phyloP scores from a whole-genome alignment of 2,113 vertebrate genomes.

The Rhabdomys dilectus region DNA sequence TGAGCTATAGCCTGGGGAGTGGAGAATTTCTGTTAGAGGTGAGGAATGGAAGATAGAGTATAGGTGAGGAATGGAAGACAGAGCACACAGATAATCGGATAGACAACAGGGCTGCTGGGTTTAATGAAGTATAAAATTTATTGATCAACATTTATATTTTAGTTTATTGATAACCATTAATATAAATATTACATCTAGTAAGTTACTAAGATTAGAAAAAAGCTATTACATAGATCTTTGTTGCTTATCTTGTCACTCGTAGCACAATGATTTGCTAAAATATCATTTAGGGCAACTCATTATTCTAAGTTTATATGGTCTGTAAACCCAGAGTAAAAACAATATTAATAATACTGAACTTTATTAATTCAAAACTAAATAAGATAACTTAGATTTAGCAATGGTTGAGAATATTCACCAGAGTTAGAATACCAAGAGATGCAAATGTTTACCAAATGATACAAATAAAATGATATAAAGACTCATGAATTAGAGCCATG shows the following conservation, averaged over 20 bases:
- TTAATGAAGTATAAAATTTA: not conserved
- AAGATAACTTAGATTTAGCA: not conserved
- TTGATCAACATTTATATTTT: not conserved
- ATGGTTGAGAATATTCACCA: not conserved
- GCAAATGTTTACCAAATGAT: not conserved
- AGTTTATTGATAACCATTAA: not conserved
- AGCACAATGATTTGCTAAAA: not conserved
- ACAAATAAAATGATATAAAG: not conserved
- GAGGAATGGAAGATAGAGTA: no score
- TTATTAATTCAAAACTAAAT: not conserved
- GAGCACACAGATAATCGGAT: no score
- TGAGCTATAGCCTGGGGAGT: no score
- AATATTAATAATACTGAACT: not conserved
- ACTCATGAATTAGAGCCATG: not conserved
- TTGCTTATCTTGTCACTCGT: not conserved
- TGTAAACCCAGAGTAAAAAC: not conserved
- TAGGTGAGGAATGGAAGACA: no score
- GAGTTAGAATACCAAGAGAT: not conserved
- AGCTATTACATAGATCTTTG: not conserved
- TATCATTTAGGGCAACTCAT: not conserved
- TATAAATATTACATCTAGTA: not conserved
- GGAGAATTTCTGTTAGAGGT: no score
- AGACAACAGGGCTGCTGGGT: no score
- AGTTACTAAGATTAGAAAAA: not conserved
- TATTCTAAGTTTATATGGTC: not conserved